Percentiles rank a stretch among this genome's conserved stretches.
Evolutionary conservation across 2,797 vertebrate genomes (phyloP).

Genomic region (Streptopelia turtur): DNA sequence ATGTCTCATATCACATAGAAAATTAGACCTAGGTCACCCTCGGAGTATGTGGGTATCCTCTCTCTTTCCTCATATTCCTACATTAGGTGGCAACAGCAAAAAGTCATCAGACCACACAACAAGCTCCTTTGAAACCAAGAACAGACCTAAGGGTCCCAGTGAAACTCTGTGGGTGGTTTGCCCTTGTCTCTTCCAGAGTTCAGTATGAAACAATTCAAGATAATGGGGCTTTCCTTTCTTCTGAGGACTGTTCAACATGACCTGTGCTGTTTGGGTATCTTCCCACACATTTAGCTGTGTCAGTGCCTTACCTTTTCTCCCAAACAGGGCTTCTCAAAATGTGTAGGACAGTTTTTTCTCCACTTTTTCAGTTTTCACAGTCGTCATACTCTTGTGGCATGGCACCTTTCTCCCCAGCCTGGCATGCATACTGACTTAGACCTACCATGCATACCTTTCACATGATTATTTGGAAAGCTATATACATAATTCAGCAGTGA

Average conservation of each 20-base stretch:
- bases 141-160: neutral
- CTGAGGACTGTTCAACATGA: neutral
- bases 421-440: neutral
- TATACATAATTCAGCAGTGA: neutral
- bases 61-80: neutral
- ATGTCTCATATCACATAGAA: neutral
- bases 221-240: neutral
- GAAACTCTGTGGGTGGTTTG: neutral
- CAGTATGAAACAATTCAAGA: neutral
- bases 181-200: neutral
- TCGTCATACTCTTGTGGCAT: neutral
- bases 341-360: neutral
- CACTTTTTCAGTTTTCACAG: neutral
- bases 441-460: neutral
- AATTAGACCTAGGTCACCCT: neutral
- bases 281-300: neutral
- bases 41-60: neutral
- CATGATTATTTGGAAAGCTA: neutral
- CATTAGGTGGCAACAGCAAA: neutral
- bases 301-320: neutral
- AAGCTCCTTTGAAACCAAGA: neutral
- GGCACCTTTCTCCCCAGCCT: neutral
- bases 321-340: neutral
- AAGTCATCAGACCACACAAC: neutral
- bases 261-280: neutral